Conservation (phyloP, 1,140 invertebrate species). For the Tetragonula clypearis region DNA sequence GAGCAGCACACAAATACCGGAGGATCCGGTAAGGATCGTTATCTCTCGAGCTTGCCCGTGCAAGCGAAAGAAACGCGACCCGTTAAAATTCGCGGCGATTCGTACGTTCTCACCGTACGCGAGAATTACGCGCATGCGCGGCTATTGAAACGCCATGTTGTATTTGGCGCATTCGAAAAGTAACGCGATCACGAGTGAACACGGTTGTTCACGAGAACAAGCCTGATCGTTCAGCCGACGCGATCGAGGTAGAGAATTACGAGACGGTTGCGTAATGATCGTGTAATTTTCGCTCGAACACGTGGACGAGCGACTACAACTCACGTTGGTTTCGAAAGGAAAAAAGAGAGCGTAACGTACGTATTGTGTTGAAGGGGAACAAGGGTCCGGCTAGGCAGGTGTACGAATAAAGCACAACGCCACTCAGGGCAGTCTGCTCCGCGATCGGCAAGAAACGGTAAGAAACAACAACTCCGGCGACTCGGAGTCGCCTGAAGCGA, state of each 20-base stretch:
- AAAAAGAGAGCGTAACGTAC: constrained; percentile 5
- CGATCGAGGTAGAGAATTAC: not conserved
- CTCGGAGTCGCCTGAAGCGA: not conserved
- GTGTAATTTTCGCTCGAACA: constrained; percentile 32
- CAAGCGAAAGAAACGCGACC: constrained; percentile 40
- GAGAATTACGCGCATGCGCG: not conserved
- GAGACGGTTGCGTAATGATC: constrained; percentile 34
- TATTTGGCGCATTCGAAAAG: not conserved
- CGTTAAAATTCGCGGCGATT: constrained; percentile 55
- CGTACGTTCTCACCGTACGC: not conserved
- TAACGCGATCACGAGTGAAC: not conserved
- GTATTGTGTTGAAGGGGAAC: not conserved
- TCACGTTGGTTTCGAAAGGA: constrained; percentile 26
- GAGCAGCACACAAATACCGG: constrained; percentile 28
- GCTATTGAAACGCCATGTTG: not conserved
- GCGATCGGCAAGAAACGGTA: not conserved
- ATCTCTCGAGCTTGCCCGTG: constrained; percentile 47
- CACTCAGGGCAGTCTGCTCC: not conserved
- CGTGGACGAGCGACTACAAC: constrained; percentile 29
- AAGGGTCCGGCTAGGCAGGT: constrained; percentile 10
- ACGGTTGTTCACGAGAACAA: not conserved
- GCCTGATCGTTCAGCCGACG: too few species aligned
- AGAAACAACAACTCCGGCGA: not conserved
- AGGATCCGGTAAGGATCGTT: constrained; percentile 60
- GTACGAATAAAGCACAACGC: not conserved